Evolutionary conservation across 2,888 invertebrate genomes (phyloP).

Genomic region (Tromatobia lineatoria): DNA sequence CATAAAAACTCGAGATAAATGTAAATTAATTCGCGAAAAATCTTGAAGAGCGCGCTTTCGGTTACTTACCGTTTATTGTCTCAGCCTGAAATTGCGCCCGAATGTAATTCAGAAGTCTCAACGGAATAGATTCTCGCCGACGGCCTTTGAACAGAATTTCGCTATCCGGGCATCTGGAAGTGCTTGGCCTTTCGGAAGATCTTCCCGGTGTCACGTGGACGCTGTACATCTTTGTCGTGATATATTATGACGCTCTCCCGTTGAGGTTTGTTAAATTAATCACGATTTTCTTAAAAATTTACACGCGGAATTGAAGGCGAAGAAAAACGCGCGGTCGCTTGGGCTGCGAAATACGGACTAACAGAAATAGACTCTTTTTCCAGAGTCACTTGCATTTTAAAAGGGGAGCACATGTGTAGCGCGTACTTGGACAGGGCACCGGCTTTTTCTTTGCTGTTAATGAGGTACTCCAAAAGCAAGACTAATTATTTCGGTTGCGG

Average conservation of each 20-base stretch:
- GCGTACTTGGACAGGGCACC: slow-evolving; percentile 29
- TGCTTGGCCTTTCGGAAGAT: slow-evolving; percentile 75
- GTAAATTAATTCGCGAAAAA: too few relatives aligned
- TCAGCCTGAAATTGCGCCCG: slow-evolving; percentile 79
- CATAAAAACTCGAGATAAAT: too few relatives aligned
- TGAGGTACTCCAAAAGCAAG: slow-evolving; percentile 77
- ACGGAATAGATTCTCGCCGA: slow-evolving; percentile 79
- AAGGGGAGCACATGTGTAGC: slow-evolving; percentile 39
- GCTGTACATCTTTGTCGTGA: slow-evolving; percentile 78
- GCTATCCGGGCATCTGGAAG: slow-evolving; percentile 76
- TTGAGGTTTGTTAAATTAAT: slow-evolving; percentile 11
- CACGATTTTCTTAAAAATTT: slow-evolving; percentile 18
- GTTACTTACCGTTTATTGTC: slow-evolving; percentile 75
- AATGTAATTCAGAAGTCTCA: slow-evolving; percentile 80
- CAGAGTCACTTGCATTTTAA: slow-evolving; percentile 51
- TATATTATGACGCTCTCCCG: slow-evolving; percentile 1
- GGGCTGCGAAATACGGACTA: slow-evolving; percentile 35
- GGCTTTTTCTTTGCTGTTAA: slow-evolving; percentile 72
- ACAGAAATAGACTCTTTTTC: slow-evolving; percentile 56
- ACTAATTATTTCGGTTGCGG: slow-evolving; percentile 78
- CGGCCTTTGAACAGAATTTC: slow-evolving; percentile 77
- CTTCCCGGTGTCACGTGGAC: slow-evolving; percentile 81
- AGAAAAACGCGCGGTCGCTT: slow-evolving; percentile 41
- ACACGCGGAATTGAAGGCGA: not conserved
- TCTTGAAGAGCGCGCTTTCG: not conserved